Evolutionary conservation across 1,140 invertebrate genomes (phyloP).

Genomic region (Phymastichus coffea): DNA sequence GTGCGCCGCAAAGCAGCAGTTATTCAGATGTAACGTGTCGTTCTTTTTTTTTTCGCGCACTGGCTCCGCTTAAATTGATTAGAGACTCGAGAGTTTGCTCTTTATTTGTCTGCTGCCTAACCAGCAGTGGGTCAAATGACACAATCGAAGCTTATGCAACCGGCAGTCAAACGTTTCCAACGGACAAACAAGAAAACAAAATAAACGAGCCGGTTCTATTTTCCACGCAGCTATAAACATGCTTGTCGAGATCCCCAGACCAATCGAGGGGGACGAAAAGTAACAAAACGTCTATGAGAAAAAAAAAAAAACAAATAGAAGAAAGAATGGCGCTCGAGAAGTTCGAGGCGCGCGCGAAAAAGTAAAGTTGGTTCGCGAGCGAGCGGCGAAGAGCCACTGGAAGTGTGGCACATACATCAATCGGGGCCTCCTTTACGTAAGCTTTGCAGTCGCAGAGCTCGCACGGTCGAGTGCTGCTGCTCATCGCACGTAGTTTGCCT

Average conservation of each 20-base stretch:
- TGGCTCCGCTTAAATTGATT: background rate
- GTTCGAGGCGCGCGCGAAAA: background rate
- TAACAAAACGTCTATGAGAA: background rate
- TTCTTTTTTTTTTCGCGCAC: background rate
- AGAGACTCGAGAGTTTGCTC: background rate
- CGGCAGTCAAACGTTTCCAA: too few species aligned
- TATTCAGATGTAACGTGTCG: too few species aligned
- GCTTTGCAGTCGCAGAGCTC: constrained; percentile 7
- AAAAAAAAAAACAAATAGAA: background rate
- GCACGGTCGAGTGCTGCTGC: too few species aligned
- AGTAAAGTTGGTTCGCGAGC: too few species aligned
- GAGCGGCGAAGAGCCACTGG: background rate
- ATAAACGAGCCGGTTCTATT: too few species aligned
- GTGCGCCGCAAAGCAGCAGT: too few species aligned
- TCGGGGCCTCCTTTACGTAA: too few species aligned
- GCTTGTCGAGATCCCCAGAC: too few species aligned
- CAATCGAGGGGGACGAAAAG: background rate
- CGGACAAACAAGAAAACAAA: too few species aligned
- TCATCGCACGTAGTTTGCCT: too few species aligned
- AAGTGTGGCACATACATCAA: background rate
- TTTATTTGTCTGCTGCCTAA: background rate
- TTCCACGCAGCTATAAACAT: too few species aligned
- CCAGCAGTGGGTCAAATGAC: constrained; percentile 13
- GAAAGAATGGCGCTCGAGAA: background rate
- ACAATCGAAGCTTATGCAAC: too few species aligned